Base-by-base conservation (phyloP, 2,797 vertebrate species). In the Macropodus opercularis region DNA sequence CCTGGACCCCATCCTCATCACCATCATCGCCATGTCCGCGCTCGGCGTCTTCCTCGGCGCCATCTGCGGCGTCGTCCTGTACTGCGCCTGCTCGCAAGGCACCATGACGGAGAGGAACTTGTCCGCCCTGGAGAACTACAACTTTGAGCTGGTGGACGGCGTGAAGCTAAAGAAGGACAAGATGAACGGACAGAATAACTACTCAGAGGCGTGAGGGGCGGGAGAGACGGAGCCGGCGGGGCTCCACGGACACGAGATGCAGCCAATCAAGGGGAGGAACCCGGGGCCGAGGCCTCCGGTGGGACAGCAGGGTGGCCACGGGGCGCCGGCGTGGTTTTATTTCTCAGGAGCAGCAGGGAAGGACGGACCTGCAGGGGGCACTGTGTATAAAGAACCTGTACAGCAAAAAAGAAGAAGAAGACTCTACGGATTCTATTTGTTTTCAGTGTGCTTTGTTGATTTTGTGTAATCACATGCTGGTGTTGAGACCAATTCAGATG, bases 81-180 rank as follows among this genome's bases (percentile, higher is more conserved):
- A 99, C 88, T 99, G 97, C 55, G 95, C 97, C 74, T 99, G 96
- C 82, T 98, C 96, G 65, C 96, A 99, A 77, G 93, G 94, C 7
- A 92, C 93, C 72, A 94, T 99, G 92, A 94, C 96, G 0, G 96
- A 98, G 76, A 94, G 96, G 87, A 98, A 98, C 94, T 93, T 98
- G 79, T 98, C 97, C 0, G 96, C 97, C 58, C 92, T 99, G 90
- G 96, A 99, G 84, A 99, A 98, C 90, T 99, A 99, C 81, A 99
- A 99, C 92, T 99, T 99, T 75, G 97, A 99, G 89, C 94, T 99
- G 66, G 96, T 98, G 48, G 97, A 99, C 23, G 97, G 97, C 0
- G 95, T 99, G 64, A 99, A 99, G 91, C 94, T 98, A 90, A 99
- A 99, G 94, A 99, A 98, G 74, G 96, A 98, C 90, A 99, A 99